Evolutionary conservation across 2,888 invertebrate genomes (phyloP).

Genomic region (Thecophora atra): DNA sequence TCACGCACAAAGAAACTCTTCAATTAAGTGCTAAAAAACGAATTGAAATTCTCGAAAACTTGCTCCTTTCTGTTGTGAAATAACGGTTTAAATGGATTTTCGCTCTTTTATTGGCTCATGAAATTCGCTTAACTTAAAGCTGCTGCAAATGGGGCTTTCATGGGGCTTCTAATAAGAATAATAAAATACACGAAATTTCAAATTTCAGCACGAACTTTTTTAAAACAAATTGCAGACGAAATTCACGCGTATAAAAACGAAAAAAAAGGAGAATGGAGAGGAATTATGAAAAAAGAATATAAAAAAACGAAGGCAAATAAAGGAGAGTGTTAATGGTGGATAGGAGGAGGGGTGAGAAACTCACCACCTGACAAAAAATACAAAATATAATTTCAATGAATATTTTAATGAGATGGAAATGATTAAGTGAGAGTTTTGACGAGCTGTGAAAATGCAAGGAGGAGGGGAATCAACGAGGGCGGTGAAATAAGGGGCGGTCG

Average conservation of each 20-base stretch:
- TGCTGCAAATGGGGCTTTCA: neutral
- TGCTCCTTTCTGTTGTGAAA: conserved; percentile 5
- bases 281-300: no score
- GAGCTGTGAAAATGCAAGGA: neutral
- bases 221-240: conserved; percentile 23
- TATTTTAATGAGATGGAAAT: neutral
- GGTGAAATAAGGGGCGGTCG: neutral
- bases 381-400: conserved; percentile 2
- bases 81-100: neutral
- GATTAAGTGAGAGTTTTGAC: no score
- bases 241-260: neutral
- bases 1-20: neutral
- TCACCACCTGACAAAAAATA: neutral
- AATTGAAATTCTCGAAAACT: neutral
- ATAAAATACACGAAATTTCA: neutral
- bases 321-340: no score
- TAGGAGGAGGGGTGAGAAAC: no score
- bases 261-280: no score
- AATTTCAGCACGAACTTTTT: no score
- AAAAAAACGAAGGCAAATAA: no score
- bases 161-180: neutral
- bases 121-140: neutral
- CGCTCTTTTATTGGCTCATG: neutral
- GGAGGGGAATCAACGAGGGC: neutral
- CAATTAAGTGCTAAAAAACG: neutral